Conservation (phyloP, 2,797 vertebrate genomes). For the Chaetodon trifasciatus region DNA sequence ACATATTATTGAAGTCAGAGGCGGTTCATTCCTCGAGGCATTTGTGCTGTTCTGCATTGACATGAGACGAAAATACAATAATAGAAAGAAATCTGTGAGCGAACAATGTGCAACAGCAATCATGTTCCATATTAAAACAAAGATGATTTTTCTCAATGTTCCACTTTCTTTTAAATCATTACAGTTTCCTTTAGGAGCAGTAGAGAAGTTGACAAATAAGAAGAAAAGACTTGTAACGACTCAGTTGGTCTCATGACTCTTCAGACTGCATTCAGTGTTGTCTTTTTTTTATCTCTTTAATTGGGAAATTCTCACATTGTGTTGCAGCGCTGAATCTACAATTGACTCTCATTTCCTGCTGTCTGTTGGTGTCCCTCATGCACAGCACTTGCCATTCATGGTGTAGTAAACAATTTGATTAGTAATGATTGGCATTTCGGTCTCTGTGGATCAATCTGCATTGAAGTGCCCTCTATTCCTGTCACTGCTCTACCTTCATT, state of each 20-base stretch:
- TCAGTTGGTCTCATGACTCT: neutral
- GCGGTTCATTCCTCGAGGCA: neutral
- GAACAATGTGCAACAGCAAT: neutral
- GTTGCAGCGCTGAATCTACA: slow-evolving; percentile 16
- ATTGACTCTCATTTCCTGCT: slow-evolving; percentile 19
- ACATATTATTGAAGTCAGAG: slow-evolving; percentile 31
- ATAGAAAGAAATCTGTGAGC: neutral
- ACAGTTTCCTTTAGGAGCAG: neutral
- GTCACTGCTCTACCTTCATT: slow-evolving; percentile 65
- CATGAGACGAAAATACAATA: slow-evolving; percentile 5
- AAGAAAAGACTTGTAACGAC: neutral
- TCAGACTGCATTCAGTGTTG: neutral
- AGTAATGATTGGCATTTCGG: slow-evolving; percentile 67
- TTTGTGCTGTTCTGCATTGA: neutral
- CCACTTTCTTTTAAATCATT: neutral
- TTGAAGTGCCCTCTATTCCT: slow-evolving; percentile 58
- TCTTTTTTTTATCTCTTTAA: slow-evolving; percentile 14
- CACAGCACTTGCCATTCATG: slow-evolving; percentile 49
- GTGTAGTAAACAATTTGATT: slow-evolving; percentile 74
- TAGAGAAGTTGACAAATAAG: neutral
- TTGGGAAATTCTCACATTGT: slow-evolving; percentile 27
- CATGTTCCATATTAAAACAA: neutral
- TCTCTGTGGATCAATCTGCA: slow-evolving; percentile 67
- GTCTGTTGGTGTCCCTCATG: slow-evolving; percentile 18
- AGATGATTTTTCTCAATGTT: neutral